A percentile compares a stretch with the other conserved stretches of the same genome.
These are phyloP conservation scores for Apistogramma diplotaenia DNA, from an alignment of 2,113 vertebrate genomes.

Conservation along the genomic window DNA sequence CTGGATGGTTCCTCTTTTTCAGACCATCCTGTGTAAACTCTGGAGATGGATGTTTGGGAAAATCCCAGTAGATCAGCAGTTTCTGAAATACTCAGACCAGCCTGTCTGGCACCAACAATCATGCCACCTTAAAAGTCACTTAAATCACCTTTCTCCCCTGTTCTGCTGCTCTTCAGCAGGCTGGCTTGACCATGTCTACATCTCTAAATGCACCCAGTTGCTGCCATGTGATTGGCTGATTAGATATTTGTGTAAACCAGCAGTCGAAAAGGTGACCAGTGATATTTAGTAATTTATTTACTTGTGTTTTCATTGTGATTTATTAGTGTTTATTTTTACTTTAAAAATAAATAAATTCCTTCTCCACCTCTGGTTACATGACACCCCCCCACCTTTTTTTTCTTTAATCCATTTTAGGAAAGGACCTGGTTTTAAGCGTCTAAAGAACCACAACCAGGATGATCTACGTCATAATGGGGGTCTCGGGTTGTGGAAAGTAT, in stretches of 20 bases:
- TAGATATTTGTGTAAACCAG: not conserved
- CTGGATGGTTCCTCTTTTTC: not conserved
- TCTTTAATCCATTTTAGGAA: not conserved
- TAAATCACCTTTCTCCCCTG: not conserved
- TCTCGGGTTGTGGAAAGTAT: constrained; percentile 77
- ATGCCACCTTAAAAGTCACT: not conserved
- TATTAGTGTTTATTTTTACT: not conserved
- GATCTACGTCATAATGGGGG: constrained; percentile 78
- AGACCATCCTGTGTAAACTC: not conserved
- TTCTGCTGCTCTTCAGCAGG: not conserved
- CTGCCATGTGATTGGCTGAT: not conserved
- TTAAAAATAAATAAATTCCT: not conserved
- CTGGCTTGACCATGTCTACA: not conserved
- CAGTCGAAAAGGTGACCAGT: not conserved
- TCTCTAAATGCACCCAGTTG: not conserved
- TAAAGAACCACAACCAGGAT: constrained; percentile 40
- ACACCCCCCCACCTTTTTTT: not conserved
- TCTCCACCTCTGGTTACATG: not conserved
- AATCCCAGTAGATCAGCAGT: not conserved
- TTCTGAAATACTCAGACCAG: not conserved
- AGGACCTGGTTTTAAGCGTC: not conserved
- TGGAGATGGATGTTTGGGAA: not conserved
- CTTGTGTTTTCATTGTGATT: not conserved
- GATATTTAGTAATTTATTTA: too few species aligned
- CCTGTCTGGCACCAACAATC: not conserved